Percentiles rank a stretch among this genome's conserved stretches.
Evolutionary conservation across 2,797 vertebrate genomes (phyloP).

Genomic region (Mus caroli): DNA sequence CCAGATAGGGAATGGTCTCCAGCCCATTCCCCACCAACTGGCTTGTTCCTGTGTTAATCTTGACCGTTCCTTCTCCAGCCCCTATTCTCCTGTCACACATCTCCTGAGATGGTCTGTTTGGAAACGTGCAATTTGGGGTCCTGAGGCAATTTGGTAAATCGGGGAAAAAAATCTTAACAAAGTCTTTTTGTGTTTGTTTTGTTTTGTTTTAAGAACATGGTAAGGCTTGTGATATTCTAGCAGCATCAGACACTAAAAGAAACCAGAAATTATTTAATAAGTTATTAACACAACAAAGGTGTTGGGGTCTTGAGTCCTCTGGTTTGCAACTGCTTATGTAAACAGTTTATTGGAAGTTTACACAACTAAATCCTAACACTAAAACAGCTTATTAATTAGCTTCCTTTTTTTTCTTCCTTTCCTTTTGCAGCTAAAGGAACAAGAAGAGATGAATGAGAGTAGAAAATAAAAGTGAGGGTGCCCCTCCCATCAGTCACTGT

Average conservation of each 20-base stretch:
- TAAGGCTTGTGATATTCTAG: conserved; percentile 12
- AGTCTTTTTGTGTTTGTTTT: background rate
- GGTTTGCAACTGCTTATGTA: conserved; percentile 31
- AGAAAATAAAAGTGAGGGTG: conserved; percentile 8
- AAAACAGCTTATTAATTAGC: background rate
- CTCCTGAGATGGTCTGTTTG: background rate
- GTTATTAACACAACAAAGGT: conserved; percentile 19
- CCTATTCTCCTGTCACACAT: background rate
- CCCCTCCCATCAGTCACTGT: background rate
- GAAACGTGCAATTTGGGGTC: background rate
- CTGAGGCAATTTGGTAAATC: background rate
- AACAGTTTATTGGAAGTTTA: conserved; percentile 36
- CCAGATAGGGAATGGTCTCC: background rate
- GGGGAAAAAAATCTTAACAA: background rate
- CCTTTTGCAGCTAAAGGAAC: background rate
- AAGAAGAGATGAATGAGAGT: background rate
- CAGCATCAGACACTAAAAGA: background rate
- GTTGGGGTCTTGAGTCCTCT: background rate
- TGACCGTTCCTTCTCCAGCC: background rate
- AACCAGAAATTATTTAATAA: conserved; percentile 30
- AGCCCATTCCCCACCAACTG: background rate
- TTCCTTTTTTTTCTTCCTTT: background rate
- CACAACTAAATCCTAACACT: conserved; percentile 48
- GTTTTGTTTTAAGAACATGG: background rate
- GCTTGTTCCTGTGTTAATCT: background rate